Conservation (phyloP, 2,797 vertebrate genomes). For the Enteromius treurensis region DNA sequence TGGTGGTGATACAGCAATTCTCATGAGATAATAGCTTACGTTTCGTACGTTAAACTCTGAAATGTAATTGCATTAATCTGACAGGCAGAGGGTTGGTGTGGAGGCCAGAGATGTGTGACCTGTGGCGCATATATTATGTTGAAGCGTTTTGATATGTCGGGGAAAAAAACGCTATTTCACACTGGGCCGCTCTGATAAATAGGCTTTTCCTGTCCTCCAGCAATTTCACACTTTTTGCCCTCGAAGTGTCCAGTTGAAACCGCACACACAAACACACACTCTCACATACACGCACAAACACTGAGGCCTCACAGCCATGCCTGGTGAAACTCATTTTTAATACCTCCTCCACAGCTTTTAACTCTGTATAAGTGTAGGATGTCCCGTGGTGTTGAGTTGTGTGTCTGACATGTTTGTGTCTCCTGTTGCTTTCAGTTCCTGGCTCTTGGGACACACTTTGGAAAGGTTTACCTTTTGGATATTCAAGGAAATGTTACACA, state of each 20-base stretch:
- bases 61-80: conserved; percentile 49
- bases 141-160: conserved; percentile 82
- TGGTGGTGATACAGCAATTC: not conserved
- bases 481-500: conserved; percentile 96
- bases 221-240: conserved; percentile 85
- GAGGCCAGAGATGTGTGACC: conserved; percentile 74
- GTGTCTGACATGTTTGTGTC: conserved; percentile 62
- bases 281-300: conserved; percentile 45
- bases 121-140: conserved; percentile 85
- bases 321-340: conserved; percentile 80
- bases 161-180: conserved; percentile 83
- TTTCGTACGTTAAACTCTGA: conserved; percentile 19
- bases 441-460: conserved; percentile 95
- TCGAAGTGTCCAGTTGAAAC: conserved; percentile 74
- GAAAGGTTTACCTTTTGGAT: conserved; percentile 96
- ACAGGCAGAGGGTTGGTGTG: conserved; percentile 49
- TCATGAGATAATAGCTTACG: conserved; percentile 15
- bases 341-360: conserved; percentile 74
- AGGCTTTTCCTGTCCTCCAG: conserved; percentile 79
- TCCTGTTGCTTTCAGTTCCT: conserved; percentile 85
- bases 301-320: conserved; percentile 64
- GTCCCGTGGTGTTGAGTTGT: conserved; percentile 62
- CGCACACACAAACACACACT: conserved; percentile 62
- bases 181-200: conserved; percentile 86
- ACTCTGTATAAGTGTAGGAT: conserved; percentile 64